Percentiles rank a stretch among this genome's conserved stretches.
These are phyloP conservation scores for Acronicta psi DNA, from an alignment of 2,888 invertebrate species.

Conservation along the genomic window DNA sequence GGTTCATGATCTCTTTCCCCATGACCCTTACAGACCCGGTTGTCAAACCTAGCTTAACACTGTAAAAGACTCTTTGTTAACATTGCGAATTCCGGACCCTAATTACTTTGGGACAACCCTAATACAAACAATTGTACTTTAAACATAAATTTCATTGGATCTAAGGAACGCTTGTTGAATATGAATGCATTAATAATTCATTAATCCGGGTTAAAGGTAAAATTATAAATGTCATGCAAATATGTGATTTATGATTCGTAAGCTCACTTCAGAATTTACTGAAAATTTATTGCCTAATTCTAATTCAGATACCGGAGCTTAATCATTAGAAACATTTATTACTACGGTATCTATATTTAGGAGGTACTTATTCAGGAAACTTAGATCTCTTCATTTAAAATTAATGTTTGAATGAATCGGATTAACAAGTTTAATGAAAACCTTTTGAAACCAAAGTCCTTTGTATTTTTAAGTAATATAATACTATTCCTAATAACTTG, in stretches of 20 bases:
- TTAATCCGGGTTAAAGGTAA: slow-evolving; percentile 29
- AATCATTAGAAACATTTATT: slow-evolving; percentile 39
- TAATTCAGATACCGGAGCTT: slow-evolving; percentile 33
- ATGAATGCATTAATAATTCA: slow-evolving; percentile 19
- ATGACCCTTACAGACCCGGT: too few relatives aligned
- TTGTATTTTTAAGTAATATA: too few relatives aligned
- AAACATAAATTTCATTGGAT: slow-evolving; percentile 9
- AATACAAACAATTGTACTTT: background rate
- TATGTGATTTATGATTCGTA: slow-evolving; percentile 23
- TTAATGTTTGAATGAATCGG: slow-evolving; percentile 8
- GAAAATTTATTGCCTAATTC: slow-evolving; percentile 40
- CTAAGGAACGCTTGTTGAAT: slow-evolving; percentile 5
- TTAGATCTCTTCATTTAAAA: slow-evolving; percentile 20
- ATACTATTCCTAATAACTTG: too few relatives aligned
- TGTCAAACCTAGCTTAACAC: slow-evolving; percentile 7
- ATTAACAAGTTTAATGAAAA: background rate
- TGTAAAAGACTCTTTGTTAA: slow-evolving; percentile 22
- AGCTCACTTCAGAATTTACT: slow-evolving; percentile 23
- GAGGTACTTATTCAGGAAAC: slow-evolving; percentile 10
- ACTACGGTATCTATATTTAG: slow-evolving; percentile 26
- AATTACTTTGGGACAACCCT: slow-evolving; percentile 8
- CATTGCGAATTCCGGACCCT: background rate
- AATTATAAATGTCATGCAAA: slow-evolving; percentile 37
- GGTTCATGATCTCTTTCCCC: too few relatives aligned
- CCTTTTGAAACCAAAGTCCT: too few relatives aligned